These are phyloP conservation scores for Ditula angustiorana DNA, from an alignment of 2,888 invertebrate species.

Conservation along the genomic window DNA sequence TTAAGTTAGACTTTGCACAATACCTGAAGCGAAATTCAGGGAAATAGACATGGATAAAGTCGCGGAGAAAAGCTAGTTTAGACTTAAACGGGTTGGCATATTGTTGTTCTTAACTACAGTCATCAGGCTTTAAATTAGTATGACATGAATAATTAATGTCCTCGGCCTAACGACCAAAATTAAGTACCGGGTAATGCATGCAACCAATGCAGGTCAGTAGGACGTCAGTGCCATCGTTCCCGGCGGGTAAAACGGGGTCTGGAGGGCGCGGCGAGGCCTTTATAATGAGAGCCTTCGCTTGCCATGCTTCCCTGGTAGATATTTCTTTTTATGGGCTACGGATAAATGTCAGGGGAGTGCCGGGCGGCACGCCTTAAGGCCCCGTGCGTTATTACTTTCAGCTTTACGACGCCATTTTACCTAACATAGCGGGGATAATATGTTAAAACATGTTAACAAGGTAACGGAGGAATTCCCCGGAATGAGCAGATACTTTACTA, in stretches of 20 bases:
- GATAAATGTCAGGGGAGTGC: conserved; percentile 83
- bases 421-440: background rate
- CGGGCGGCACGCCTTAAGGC: conserved; percentile 64
- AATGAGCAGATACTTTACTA: background rate
- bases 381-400: conserved; percentile 62
- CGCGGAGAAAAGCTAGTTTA: too few species aligned
- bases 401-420: conserved; percentile 52
- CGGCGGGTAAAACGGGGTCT: conserved; percentile 56
- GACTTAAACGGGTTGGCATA: background rate
- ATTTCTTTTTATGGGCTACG: conserved; percentile 83
- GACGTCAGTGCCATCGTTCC: conserved; percentile 48
- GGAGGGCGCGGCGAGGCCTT: conserved; percentile 79
- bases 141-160: background rate
- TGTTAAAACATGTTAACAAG: conserved; percentile 15
- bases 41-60: too few species aligned
- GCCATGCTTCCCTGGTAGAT: conserved; percentile 78
- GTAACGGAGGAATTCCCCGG: background rate
- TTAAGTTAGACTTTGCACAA: too few species aligned
- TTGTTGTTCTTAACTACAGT: background rate
- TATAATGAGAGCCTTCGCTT: conserved; percentile 67
- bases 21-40: too few species aligned
- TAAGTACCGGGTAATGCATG: background rate
- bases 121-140: background rate
- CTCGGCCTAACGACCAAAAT: background rate
- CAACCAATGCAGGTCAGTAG: conserved; percentile 72